phyloP scores from a whole-genome alignment of 1,140 invertebrate genomes.

The Drosophila setifemur region DNA sequence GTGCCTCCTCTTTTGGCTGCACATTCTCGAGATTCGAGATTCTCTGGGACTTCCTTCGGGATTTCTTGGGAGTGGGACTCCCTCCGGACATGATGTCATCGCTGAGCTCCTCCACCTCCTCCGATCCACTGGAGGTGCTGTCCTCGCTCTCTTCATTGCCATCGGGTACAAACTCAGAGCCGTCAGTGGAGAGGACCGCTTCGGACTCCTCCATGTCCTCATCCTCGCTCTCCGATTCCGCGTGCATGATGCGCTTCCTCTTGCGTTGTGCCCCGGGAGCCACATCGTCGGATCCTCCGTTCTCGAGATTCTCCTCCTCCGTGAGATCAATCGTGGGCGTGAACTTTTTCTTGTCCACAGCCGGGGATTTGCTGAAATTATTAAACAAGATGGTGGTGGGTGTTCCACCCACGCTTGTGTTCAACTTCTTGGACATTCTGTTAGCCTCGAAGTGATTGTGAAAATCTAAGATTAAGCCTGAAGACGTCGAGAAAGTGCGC shows the following conservation, averaged over 20 bases:
- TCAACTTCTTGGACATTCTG: slow-evolving; percentile 73
- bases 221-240: slow-evolving; percentile 83
- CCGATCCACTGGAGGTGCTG: slow-evolving; percentile 26
- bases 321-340: slow-evolving; percentile 34
- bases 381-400: slow-evolving; percentile 84
- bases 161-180: slow-evolving; percentile 57
- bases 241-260: slow-evolving; percentile 81
- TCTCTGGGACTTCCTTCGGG: too few relatives aligned
- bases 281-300: slow-evolving; percentile 75
- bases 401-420: slow-evolving; percentile 62
- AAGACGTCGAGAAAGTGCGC: slow-evolving; percentile 63
- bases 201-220: slow-evolving; percentile 59
- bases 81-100: slow-evolving; percentile 16
- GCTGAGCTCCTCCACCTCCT: slow-evolving; percentile 29
- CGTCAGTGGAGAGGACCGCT: slow-evolving; percentile 59
- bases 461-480: background rate
- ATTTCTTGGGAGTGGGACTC: slow-evolving; percentile 48
- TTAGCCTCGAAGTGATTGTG: background rate
- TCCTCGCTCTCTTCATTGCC: slow-evolving; percentile 30
- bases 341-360: slow-evolving; percentile 82
- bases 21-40: too few relatives aligned
- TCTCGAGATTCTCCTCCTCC: slow-evolving; percentile 59
- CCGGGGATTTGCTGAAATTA: slow-evolving; percentile 85
- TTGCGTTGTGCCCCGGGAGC: slow-evolving; percentile 73
- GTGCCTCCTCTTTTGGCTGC: too few relatives aligned